phyloP scores from a whole-genome alignment of 2,888 invertebrate genomes.

The Patella ulyssiponensis region DNA sequence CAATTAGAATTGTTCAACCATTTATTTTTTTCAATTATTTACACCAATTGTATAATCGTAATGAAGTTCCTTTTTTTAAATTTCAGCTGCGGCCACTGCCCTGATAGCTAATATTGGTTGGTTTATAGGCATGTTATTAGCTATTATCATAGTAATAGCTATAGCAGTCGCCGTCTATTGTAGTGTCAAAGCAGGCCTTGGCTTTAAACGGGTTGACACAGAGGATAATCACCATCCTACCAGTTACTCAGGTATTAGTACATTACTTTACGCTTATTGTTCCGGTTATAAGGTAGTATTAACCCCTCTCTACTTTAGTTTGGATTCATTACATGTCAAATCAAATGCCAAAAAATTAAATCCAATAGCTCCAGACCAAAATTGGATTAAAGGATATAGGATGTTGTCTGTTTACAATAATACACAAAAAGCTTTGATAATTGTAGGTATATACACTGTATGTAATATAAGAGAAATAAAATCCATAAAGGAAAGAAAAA shows the following conservation, averaged over 20 bases:
- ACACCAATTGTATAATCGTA: background rate
- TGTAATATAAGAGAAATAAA: too few relatives aligned
- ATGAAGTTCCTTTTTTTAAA: slow-evolving; percentile 4
- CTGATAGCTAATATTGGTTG: slow-evolving; percentile 70
- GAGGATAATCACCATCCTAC: background rate
- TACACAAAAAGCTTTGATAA: too few relatives aligned
- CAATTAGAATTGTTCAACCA: background rate
- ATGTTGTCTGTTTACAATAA: too few relatives aligned
- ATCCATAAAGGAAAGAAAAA: too few relatives aligned
- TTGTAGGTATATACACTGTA: too few relatives aligned
- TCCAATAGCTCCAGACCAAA: background rate
- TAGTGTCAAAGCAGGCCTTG: slow-evolving; percentile 30
- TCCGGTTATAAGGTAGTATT: background rate
- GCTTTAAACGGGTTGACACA: background rate
- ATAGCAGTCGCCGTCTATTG: slow-evolving; percentile 62
- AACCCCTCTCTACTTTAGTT: slow-evolving; percentile 2
- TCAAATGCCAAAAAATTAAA: background rate
- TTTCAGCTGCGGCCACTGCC: slow-evolving; percentile 56
- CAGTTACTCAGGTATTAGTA: slow-evolving; percentile 29
- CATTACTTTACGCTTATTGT: slow-evolving; percentile 9
- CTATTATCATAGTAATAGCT: slow-evolving; percentile 65
- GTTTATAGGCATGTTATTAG: slow-evolving; percentile 71
- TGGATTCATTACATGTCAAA: background rate
- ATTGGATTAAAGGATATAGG: too few relatives aligned
- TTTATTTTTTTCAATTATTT: background rate